These are phyloP conservation scores for Porphyrio hochstetteri DNA, from an alignment of 2,113 vertebrate genomes.

Conservation along the genomic window DNA sequence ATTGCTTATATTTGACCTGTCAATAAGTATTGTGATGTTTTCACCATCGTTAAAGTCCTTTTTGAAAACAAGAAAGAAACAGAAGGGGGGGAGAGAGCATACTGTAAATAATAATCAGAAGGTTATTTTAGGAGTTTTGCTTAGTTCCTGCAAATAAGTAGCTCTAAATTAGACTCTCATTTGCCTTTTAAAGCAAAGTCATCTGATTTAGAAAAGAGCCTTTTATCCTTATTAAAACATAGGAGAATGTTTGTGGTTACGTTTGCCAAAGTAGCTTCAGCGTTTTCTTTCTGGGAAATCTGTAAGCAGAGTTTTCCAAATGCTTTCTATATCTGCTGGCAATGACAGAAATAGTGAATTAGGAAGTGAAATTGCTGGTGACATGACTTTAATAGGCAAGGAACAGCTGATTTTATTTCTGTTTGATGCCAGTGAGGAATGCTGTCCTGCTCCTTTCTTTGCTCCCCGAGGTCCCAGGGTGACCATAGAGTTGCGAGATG, in stretches of 20 bases:
- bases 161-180: not conserved
- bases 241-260: not conserved
- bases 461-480: not conserved
- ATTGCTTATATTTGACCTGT: not conserved
- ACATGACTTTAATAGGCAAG: not conserved
- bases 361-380: not conserved
- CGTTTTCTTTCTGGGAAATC: slow-evolving; percentile 24
- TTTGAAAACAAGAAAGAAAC: not conserved
- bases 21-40: not conserved
- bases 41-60: not conserved
- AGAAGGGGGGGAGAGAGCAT: not conserved
- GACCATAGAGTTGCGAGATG: not conserved
- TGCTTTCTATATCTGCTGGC: not conserved
- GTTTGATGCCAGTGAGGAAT: not conserved
- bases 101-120: not conserved
- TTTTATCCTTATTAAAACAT: slow-evolving; percentile 35
- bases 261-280: not conserved
- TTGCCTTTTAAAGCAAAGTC: slow-evolving; percentile 22
- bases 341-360: not conserved
- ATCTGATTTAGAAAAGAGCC: not conserved
- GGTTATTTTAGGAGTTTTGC: not conserved
- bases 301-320: not conserved
- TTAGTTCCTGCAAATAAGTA: not conserved
- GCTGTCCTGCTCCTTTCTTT: not conserved
- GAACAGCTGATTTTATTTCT: not conserved